Evolutionary conservation across 1,140 invertebrate genomes (phyloP).

Genomic region (Ceratina australensis): DNA sequence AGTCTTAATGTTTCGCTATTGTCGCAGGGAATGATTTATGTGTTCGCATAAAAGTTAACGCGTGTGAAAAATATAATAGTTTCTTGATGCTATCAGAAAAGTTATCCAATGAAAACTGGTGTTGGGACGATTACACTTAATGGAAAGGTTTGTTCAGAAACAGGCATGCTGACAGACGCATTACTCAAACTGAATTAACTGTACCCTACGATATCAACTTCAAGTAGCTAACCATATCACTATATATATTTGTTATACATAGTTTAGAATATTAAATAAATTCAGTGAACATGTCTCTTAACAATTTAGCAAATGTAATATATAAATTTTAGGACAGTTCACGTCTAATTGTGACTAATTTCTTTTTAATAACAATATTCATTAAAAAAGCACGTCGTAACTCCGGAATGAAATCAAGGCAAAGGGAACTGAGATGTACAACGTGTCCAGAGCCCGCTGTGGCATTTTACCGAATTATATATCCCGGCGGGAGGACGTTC

Average conservation of each 20-base stretch:
- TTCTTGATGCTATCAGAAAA: too few relatives aligned
- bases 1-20: too few relatives aligned
- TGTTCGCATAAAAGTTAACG: too few relatives aligned
- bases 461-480: slow-evolving; percentile 74
- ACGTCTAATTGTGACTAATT: too few relatives aligned
- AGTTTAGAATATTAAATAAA: too few relatives aligned
- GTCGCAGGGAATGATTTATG: background rate
- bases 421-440: slow-evolving; percentile 9
- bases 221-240: slow-evolving; percentile 2
- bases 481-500: slow-evolving; percentile 48
- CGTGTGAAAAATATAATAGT: too few relatives aligned
- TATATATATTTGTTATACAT: too few relatives aligned
- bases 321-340: too few relatives aligned
- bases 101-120: too few relatives aligned
- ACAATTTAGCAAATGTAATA: too few relatives aligned
- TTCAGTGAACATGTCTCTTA: too few relatives aligned
- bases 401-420: slow-evolving; percentile 5
- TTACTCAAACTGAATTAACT: background rate
- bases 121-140: too few relatives aligned
- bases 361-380: background rate
- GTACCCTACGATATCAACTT: slow-evolving; percentile 11
- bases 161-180: slow-evolving; percentile 13
- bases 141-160: background rate
- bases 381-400: background rate
- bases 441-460: slow-evolving; percentile 56